Evolutionary conservation across 2,797 vertebrate genomes (phyloP), one percentile per base, ranked within the genome.

Genomic region (Lophura swinhoii): DNA sequence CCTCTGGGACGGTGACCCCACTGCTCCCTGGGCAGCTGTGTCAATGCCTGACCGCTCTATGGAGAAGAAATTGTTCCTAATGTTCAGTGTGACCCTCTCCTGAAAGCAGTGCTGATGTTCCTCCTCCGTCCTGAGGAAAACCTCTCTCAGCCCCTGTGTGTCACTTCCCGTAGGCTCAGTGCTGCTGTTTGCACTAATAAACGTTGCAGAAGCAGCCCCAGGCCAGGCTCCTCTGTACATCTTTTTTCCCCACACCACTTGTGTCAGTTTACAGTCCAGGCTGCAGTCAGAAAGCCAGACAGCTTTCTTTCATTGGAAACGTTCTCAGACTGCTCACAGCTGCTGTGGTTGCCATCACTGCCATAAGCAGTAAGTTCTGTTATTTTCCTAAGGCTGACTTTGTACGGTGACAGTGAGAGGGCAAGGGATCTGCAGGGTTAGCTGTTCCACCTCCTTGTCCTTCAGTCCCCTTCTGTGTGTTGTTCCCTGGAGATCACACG

Each of bases 241-340:
- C 56, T 18, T 10, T 12, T 28, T 71, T 35, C 37, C 75, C n/a
- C 0, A 9, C 68, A 5, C 1, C 4, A 0, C 11, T 29, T 11
- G 41, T 39, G 59, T 8, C 68, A 6, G 0, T 48, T 3, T 10
- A 31, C 37, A 14, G 62, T 70, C 1, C 18, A 5, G 13, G 2
- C 58, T 24, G 7, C 31, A 15, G 20, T 66, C n/a, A 2, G 24
- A n/a, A n/a, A n/a, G 7, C 73, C n/a, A 81, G 29, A 44, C 20
- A 62, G 23, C 28, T 3, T 0, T 0, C 5, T 12, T 64, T 35
- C 3, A 0, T 2, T 44, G 31, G 33, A 14, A 0, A 5, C 10
- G 46, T 48, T 62, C 68, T 43, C 78, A 24, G n/a, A 53, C n/a
- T 7, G 67, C 18, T 62, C 3, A 0, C 13, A 7, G 76, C 46